phyloP scores from a whole-genome alignment of 2,888 invertebrate genomes.

The Catotricha subobsoleta region DNA sequence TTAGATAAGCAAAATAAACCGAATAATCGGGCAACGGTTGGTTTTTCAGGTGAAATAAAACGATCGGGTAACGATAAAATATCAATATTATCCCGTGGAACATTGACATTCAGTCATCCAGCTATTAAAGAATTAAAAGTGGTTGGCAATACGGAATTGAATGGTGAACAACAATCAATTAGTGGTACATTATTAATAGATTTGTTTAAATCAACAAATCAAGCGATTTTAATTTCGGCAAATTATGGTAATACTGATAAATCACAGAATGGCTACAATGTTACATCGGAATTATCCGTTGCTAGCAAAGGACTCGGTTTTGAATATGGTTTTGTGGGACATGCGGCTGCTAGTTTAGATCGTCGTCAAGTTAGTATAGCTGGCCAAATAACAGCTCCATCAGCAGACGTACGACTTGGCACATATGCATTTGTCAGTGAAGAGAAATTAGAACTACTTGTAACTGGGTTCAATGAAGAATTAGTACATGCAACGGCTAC shows the following conservation, averaged over 20 bases:
- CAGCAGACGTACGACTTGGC: constrained; percentile 21
- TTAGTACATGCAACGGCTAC: constrained; percentile 16
- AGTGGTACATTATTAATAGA: constrained; percentile 35
- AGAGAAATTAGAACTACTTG: constrained; percentile 19
- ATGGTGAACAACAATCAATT: constrained; percentile 23
- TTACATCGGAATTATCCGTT: constrained; percentile 25
- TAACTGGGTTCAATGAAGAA: constrained; percentile 18
- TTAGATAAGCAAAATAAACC: constrained; percentile 53
- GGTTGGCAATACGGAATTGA: constrained; percentile 29
- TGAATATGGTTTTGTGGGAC: constrained; percentile 17
- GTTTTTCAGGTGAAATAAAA: constrained; percentile 35
- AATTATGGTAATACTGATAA: constrained; percentile 16
- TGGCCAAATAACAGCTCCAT: constrained; percentile 21
- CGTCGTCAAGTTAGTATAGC: constrained; percentile 20
- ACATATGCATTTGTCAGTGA: constrained; percentile 20
- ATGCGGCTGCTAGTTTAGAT: constrained; percentile 19
- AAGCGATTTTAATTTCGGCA: constrained; percentile 32
- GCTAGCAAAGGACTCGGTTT: constrained; percentile 31
- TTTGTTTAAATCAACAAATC: constrained; percentile 38
- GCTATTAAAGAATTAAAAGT: constrained; percentile 35
- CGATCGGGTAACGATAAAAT: constrained; percentile 31
- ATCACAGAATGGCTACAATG: constrained; percentile 25
- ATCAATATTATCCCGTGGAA: constrained; percentile 30
- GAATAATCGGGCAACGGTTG: constrained; percentile 43
- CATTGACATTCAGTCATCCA: constrained; percentile 48